phyloP scores from a whole-genome alignment of 2,888 invertebrate species.

The Brachypterus glaber region DNA sequence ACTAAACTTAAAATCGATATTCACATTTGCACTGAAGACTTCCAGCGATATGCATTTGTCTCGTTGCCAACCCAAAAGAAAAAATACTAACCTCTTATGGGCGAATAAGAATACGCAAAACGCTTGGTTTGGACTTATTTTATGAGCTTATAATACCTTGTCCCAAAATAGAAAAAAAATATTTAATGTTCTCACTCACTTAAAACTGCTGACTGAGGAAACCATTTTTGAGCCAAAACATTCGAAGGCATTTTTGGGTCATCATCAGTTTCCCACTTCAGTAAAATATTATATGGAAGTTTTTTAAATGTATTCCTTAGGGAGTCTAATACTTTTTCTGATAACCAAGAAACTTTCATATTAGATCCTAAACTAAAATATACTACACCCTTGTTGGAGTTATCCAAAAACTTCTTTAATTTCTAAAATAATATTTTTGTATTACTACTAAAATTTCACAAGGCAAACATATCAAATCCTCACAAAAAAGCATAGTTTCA shows the following conservation, averaged over 20 bases:
- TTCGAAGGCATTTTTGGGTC: conserved; percentile 32
- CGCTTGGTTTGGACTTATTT: too few relatives aligned
- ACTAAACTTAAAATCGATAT: too few relatives aligned
- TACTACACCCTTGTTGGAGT: conserved; percentile 20
- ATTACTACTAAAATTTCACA: too few relatives aligned
- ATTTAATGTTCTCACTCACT: conserved; percentile 7
- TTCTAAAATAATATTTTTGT: conserved; percentile 16
- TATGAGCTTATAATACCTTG: background rate
- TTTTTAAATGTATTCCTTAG: conserved; percentile 13
- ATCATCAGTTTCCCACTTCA: conserved; percentile 37
- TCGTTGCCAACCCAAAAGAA: too few relatives aligned
- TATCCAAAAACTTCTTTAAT: conserved; percentile 21
- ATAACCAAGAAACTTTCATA: conserved; percentile 12
- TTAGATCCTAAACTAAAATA: conserved; percentile 25
- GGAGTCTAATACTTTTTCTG: conserved; percentile 6
- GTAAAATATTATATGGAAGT: conserved; percentile 32
- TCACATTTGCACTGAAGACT: too few relatives aligned
- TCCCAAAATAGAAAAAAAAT: background rate
- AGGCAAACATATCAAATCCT: too few relatives aligned
- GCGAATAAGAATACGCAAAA: too few relatives aligned
- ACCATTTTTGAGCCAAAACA: conserved; percentile 25
- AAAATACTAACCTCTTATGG: too few relatives aligned
- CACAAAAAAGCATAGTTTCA: too few relatives aligned
- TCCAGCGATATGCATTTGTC: too few relatives aligned
- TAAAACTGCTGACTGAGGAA: conserved; percentile 17